phyloP scores from a whole-genome alignment of 1,140 invertebrate species.

The Ceratina japonica region DNA sequence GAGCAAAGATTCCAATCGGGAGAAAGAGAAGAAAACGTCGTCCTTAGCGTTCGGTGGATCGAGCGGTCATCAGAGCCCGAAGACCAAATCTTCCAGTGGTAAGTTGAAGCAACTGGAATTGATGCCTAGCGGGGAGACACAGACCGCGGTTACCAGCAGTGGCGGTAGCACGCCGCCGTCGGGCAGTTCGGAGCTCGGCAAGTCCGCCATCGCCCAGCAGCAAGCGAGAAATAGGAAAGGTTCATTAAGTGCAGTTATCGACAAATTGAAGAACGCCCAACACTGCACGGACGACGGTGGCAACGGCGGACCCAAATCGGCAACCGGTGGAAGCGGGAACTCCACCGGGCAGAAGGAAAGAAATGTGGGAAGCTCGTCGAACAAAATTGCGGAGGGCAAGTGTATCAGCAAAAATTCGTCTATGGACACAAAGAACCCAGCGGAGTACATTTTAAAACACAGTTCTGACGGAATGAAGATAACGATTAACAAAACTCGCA shows the following conservation, averaged over 20 bases:
- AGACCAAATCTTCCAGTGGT: slow-evolving; percentile 83
- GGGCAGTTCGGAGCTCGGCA: slow-evolving; percentile 79
- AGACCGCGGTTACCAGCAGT: slow-evolving; percentile 46
- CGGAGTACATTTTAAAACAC: slow-evolving; percentile 92
- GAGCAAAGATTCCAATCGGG: slow-evolving; percentile 77
- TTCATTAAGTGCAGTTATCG: slow-evolving; percentile 91
- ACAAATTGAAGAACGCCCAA: slow-evolving; percentile 89
- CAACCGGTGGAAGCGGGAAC: slow-evolving; percentile 58
- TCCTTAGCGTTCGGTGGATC: slow-evolving; percentile 79
- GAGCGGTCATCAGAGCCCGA: slow-evolving; percentile 82
- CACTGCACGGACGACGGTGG: slow-evolving; percentile 80
- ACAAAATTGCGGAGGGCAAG: slow-evolving; percentile 79
- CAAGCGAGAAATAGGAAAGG: slow-evolving; percentile 86
- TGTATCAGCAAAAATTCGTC: slow-evolving; percentile 79
- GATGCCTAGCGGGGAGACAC: slow-evolving; percentile 72
- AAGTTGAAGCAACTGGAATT: slow-evolving; percentile 86
- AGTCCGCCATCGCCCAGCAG: slow-evolving; percentile 79
- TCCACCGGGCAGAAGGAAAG: slow-evolving; percentile 71
- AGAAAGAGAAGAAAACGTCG: slow-evolving; percentile 84
- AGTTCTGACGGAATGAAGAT: slow-evolving; percentile 93
- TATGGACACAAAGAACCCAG: slow-evolving; percentile 84
- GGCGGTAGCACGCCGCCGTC: slow-evolving; percentile 80
- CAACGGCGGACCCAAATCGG: slow-evolving; percentile 71
- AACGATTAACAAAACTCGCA: slow-evolving; percentile 92
- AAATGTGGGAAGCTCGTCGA: slow-evolving; percentile 62